Evolutionary conservation across 92 coral and sea anemone species (phyloP).

Genomic region (Epizoanthus scotinus): DNA sequence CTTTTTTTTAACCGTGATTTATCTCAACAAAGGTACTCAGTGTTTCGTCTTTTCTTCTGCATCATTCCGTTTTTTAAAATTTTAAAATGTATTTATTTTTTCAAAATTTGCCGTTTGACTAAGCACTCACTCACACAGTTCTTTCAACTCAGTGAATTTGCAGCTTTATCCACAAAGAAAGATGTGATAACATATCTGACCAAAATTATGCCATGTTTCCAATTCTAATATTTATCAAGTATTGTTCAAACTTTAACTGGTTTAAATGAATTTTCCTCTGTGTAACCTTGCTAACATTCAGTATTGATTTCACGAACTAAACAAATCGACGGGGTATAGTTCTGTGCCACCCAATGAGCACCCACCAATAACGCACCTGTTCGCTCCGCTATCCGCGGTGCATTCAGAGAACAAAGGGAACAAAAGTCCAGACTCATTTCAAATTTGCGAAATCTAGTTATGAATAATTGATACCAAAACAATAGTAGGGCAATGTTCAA

Average conservation of each 20-base stretch:
- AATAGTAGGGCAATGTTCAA: not conserved
- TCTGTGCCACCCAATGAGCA: constrained; percentile 10
- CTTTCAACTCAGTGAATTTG: no score
- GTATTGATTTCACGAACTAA: not conserved
- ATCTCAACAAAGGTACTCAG: no score
- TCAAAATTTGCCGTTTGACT: no score
- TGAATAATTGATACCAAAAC: constrained; percentile 17
- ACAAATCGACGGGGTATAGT: not conserved
- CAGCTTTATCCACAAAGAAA: no score
- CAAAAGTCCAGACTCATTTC: constrained; percentile 5
- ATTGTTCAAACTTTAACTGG: not conserved
- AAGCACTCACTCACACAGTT: no score
- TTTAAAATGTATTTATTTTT: no score
- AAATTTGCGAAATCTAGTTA: not conserved
- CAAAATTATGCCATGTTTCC: no score
- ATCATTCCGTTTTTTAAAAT: no score
- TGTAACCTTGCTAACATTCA: not conserved
- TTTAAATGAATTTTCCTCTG: not conserved
- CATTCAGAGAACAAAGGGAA: not conserved
- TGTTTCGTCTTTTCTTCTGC: no score
- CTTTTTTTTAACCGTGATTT: no score
- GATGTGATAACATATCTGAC: not conserved
- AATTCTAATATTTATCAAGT: not conserved
- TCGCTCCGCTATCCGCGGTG: not conserved
- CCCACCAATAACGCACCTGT: constrained; percentile 1